Evolutionary conservation across 2,797 vertebrate species (phyloP).

Genomic region (Propithecus perrieri): DNA sequence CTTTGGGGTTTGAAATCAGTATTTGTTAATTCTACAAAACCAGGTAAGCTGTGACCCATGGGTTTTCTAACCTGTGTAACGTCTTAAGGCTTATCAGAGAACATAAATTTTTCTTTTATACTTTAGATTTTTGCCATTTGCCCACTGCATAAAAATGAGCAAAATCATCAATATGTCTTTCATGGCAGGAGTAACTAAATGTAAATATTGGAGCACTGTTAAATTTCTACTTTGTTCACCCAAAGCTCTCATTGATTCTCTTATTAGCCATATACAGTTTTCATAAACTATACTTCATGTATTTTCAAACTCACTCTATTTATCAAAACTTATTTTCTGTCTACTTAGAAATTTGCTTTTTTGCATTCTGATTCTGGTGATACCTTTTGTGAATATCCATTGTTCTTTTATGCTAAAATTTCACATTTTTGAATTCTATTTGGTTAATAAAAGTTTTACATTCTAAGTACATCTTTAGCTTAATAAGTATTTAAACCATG

Average conservation of each 20-base stretch:
- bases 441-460: background rate
- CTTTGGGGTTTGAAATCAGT: background rate
- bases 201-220: background rate
- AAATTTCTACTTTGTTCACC: slow-evolving; percentile 40
- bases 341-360: background rate
- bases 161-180: slow-evolving; percentile 35
- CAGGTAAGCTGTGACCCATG: background rate
- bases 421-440: background rate
- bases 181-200: slow-evolving; percentile 12
- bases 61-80: background rate
- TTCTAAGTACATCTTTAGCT: background rate
- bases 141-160: slow-evolving; percentile 17
- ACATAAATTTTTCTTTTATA: background rate
- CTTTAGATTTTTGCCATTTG: slow-evolving; percentile 33
- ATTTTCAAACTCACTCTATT: background rate
- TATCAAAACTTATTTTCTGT: slow-evolving; percentile 9
- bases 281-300: background rate
- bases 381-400: background rate
- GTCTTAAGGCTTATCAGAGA: slow-evolving; percentile 2
- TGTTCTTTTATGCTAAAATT: background rate
- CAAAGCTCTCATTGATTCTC: background rate
- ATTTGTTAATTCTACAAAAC: slow-evolving; percentile 32
- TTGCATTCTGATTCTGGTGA: background rate
- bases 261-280: background rate
- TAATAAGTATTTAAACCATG: background rate